Percentiles rank a stretch among this genome's conserved stretches.
These are phyloP conservation scores for Leucophenga varia DNA, from an alignment of 1,140 invertebrate genomes.

Conservation along the genomic window DNA sequence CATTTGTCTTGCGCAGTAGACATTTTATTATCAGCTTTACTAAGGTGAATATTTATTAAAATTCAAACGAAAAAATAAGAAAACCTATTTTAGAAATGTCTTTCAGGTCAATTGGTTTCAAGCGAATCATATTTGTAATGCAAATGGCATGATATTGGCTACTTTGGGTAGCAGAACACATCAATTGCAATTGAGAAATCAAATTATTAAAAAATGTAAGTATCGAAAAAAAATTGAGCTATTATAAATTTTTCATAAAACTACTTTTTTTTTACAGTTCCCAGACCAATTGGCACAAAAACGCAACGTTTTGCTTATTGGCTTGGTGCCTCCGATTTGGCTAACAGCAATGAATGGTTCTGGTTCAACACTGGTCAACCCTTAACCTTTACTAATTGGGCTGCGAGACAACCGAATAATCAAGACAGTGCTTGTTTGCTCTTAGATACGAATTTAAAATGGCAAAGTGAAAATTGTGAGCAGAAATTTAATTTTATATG, in stretches of 20 bases:
- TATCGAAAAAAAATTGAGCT: no score
- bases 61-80: no score
- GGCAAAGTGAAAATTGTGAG: constrained; percentile 27
- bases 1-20: no score
- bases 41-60: no score
- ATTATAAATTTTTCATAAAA: background rate
- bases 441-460: constrained; percentile 9
- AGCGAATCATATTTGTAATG: constrained; percentile 26
- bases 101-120: constrained; percentile 26
- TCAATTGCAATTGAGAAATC: constrained; percentile 17
- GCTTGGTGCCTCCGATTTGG: constrained; percentile 30
- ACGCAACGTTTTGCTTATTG: constrained; percentile 19
- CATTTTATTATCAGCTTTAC: no score
- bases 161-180: constrained; percentile 19
- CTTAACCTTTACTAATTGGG: constrained; percentile 29
- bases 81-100: background rate
- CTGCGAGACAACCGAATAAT: constrained; percentile 2
- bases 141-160: constrained; percentile 19
- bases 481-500: constrained; percentile 24
- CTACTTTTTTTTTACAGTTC: constrained; percentile 8
- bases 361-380: constrained; percentile 28
- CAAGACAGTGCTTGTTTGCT: constrained; percentile 16
- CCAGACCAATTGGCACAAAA: background rate
- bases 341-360: constrained; percentile 14
- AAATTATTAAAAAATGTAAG: constrained; percentile 16